Evolutionary conservation across 64 coral and sea anemone genomes (phyloP).

Genomic region (Catalaphyllia jardinei): DNA sequence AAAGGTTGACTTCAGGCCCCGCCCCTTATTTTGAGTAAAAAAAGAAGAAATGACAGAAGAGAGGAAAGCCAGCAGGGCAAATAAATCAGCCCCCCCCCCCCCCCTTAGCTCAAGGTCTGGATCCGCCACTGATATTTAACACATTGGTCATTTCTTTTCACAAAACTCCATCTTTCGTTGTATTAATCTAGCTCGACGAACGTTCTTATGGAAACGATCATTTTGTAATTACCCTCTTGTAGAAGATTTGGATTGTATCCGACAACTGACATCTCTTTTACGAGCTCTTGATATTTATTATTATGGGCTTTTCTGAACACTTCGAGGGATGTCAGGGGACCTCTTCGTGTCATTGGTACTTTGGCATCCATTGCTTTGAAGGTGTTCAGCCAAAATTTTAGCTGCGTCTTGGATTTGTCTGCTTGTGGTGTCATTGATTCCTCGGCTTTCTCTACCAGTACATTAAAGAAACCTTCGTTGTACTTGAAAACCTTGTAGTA

Average conservation of each 20-base stretch:
- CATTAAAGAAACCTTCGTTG: slow-evolving; percentile 43
- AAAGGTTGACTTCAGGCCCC: no score
- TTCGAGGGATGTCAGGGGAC: neutral
- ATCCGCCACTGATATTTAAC: no score
- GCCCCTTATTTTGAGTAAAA: no score
- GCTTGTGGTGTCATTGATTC: neutral
- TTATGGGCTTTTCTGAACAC: neutral
- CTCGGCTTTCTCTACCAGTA: neutral
- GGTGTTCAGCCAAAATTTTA: neutral
- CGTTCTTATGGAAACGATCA: no score
- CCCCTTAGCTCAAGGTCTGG: no score
- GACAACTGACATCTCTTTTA: neutral
- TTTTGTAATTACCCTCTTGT: neutral
- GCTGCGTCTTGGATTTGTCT: neutral
- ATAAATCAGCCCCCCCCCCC: no score
- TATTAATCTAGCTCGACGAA: no score
- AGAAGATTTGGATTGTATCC: neutral
- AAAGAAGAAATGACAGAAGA: no score
- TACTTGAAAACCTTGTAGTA: slow-evolving; percentile 74
- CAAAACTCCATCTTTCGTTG: no score
- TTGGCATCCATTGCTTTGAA: neutral
- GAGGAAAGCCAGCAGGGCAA: no score
- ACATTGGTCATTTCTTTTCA: no score
- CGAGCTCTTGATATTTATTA: neutral
- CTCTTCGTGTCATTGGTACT: neutral